Conservation (phyloP, 2,113 vertebrate species). For the Myxocyprinus asiaticus region DNA sequence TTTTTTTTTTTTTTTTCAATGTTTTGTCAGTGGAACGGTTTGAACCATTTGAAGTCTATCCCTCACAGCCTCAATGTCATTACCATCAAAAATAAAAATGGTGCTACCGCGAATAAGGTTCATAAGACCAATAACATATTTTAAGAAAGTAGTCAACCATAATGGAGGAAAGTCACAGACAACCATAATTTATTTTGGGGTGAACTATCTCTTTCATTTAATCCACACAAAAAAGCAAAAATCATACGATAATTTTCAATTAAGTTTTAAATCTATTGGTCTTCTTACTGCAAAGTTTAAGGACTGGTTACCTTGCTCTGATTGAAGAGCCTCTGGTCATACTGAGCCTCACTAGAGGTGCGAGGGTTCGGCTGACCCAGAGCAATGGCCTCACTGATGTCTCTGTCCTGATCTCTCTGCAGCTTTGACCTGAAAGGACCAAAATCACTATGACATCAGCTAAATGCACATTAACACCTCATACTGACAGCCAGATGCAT, state of each 20-base stretch:
- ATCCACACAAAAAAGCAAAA: background rate
- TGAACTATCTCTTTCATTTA: no score
- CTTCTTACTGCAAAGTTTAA: background rate
- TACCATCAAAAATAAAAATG: no score
- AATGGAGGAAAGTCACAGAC: no score
- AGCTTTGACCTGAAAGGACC: conserved; percentile 84
- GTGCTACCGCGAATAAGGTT: no score
- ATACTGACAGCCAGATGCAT: background rate
- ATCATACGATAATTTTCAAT: background rate
- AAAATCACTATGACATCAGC: conserved; percentile 7
- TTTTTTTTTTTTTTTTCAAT: no score
- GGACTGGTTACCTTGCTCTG: conserved; percentile 84
- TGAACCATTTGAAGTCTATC: no score
- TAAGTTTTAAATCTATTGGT: background rate
- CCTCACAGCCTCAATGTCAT: no score
- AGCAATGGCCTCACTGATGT: conserved; percentile 95
- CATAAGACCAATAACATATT: no score
- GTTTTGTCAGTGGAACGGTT: no score
- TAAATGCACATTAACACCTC: conserved; percentile 3
- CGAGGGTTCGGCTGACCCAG: conserved; percentile 91
- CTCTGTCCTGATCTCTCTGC: conserved; percentile 95
- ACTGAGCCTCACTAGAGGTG: conserved; percentile 86
- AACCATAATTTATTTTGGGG: no score
- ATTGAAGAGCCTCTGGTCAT: conserved; percentile 96
- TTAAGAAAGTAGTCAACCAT: no score